A percentile compares a stretch with the other conserved stretches of the same genome.
These are phyloP conservation scores for Cataglyphis livida DNA, from an alignment of 2,888 invertebrate species.

Conservation along the genomic window DNA sequence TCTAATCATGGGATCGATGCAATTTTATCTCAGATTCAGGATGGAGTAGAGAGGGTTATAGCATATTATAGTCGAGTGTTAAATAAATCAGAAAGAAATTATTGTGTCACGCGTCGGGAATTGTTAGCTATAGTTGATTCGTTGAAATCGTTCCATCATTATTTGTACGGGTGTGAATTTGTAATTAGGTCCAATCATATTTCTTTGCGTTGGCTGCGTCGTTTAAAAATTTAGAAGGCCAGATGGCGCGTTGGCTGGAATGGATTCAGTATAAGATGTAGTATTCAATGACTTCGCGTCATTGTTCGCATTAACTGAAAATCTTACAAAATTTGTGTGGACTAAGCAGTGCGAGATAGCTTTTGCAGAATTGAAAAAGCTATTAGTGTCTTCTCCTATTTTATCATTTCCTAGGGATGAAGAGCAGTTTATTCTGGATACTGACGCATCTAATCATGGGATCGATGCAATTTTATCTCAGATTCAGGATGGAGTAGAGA, in stretches of 20 bases:
- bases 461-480: neutral
- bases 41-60: too few relatives aligned
- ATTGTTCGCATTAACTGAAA: neutral
- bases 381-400: neutral
- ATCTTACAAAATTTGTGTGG: neutral
- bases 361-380: neutral
- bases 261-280: too few relatives aligned
- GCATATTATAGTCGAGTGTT: too few relatives aligned
- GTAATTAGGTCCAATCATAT: too few relatives aligned
- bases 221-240: too few relatives aligned
- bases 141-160: conserved; percentile 29
- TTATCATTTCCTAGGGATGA: neutral
- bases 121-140: neutral
- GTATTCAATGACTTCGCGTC: too few relatives aligned
- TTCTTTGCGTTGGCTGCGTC: too few relatives aligned
- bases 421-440: neutral
- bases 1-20: neutral
- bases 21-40: too few relatives aligned
- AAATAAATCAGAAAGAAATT: too few relatives aligned
- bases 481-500: too few relatives aligned
- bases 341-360: neutral
- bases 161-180: conserved; percentile 8
- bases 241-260: too few relatives aligned
- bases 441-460: neutral
- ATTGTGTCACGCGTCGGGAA: too few relatives aligned